Base-by-base conservation (phyloP, 2,888 invertebrate genomes). In the Drosophila flavopinicola region DNA sequence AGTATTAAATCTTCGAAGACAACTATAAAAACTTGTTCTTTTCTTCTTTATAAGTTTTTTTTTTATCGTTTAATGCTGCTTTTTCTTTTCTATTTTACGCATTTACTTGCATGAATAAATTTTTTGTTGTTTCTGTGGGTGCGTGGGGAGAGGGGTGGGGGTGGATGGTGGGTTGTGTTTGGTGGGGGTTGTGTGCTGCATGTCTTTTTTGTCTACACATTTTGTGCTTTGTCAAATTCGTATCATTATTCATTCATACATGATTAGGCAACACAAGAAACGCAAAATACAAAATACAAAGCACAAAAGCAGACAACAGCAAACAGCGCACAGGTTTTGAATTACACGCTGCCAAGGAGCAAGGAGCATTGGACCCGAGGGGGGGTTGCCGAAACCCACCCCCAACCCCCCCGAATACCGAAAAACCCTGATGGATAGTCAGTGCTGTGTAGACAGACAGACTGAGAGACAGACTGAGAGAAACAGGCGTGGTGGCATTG, bases 171-270 rank as follows among this genome's bases (percentile, higher is more conserved):
- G n/a, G n/a, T n/a, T n/a, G n/a, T n/a, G n/a, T n/a, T n/a, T 44
- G 37, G 11, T 20, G 25, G 20, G 47, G 65, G n/a, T n/a, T n/a
- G n/a, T n/a, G n/a, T n/a, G 48, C 63, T 76, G 75, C 66, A 60
- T 71, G 75, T 74, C 78, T 60, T 82, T 76, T 78, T 61, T 74
- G 68, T 59, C 58, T 59, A 17, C 44, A 70, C 78, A 57, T 68
- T 78, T 76, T 80, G 78, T 76, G 78, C 84, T 72, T 75, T 85
- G 78, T 85, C 86, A 87, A 87, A 86, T 76, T 80, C 80, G 78
- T 75, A 83, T 86, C 87, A 87, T 87, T 87, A 87, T 83, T 87
- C 86, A 87, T 87, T 87, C 78, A 87, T 86, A 80, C 86, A 85
- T 87, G 87, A 87, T 86, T 87, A 78, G 83, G 78, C 79, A 58